phyloP scores from a whole-genome alignment of 2,888 invertebrate species.

The Tenthredo amoena region DNA sequence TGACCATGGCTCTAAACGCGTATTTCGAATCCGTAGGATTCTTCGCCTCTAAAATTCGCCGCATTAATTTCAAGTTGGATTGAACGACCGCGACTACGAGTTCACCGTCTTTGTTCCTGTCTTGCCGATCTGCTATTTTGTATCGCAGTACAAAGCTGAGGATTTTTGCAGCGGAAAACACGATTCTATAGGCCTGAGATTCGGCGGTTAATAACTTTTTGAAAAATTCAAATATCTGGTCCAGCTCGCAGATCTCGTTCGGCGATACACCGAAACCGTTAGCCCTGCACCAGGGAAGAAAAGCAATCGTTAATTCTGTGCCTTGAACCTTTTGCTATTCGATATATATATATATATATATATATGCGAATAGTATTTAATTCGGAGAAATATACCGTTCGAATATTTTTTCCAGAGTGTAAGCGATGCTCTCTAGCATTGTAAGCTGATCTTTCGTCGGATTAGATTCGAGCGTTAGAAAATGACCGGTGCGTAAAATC shows the following conservation, averaged over 20 bases:
- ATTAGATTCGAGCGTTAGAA: constrained; percentile 27
- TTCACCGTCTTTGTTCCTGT: not conserved
- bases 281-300: not conserved
- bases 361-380: not conserved
- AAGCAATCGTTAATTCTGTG: not conserved
- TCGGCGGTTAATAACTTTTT: constrained; percentile 50
- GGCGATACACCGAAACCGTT: constrained; percentile 36
- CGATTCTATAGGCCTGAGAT: constrained; percentile 11
- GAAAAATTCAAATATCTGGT: constrained; percentile 59
- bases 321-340: no score
- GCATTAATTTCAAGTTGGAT: constrained; percentile 1
- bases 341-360: no score
- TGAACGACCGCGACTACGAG: not conserved
- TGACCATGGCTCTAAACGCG: constrained; percentile 32
- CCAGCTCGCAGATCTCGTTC: constrained; percentile 53
- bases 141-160: constrained; percentile 30
- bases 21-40: constrained; percentile 33
- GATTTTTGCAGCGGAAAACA: constrained; percentile 33
- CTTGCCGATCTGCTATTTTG: not conserved
- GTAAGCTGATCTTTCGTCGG: not conserved
- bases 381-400: constrained; percentile 8
- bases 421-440: not conserved
- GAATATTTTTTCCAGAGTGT: constrained; percentile 34
- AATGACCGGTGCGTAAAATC: constrained; percentile 59
- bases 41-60: constrained; percentile 19